A percentile compares a stretch with the other conserved stretches of the same genome.
Evolutionary conservation across 1,140 invertebrate genomes (phyloP).

Genomic region (Bombus impatiens): DNA sequence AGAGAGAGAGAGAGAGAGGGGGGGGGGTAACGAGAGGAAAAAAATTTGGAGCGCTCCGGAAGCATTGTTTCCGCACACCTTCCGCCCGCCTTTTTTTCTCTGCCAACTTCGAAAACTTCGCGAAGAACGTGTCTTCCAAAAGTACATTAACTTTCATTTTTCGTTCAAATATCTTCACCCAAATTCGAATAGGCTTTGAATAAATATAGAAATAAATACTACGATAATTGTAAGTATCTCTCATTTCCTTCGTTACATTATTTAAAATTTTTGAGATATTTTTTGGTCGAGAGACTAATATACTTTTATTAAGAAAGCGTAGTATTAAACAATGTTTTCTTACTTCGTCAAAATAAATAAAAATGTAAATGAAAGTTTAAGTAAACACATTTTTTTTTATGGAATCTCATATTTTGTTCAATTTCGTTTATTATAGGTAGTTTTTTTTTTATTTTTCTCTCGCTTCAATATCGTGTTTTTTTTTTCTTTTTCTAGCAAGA

Average conservation of each 20-base stretch:
- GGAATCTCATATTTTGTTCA: not conserved
- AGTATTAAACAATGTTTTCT: no score
- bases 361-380: no score
- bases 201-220: no score
- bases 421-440: not conserved
- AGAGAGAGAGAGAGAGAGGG: no score
- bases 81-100: not conserved
- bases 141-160: not conserved
- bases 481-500: not conserved
- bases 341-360: no score
- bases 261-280: no score
- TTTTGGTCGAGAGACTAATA: no score
- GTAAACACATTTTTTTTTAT: not conserved
- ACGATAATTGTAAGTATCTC: no score
- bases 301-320: no score
- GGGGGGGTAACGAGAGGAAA: fast-evolving
- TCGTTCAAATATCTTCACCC: no score
- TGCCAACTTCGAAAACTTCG: not conserved
- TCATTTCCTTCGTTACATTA: no score
- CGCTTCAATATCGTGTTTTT: not conserved
- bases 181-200: no score
- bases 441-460: not conserved
- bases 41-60: slow-evolving; percentile 4
- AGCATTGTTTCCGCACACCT: not conserved
- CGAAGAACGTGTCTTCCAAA: not conserved